Evolutionary conservation across 2,797 vertebrate species (phyloP), one percentile per base, ranked within the genome.

Genomic region (Cyprinella venusta): DNA sequence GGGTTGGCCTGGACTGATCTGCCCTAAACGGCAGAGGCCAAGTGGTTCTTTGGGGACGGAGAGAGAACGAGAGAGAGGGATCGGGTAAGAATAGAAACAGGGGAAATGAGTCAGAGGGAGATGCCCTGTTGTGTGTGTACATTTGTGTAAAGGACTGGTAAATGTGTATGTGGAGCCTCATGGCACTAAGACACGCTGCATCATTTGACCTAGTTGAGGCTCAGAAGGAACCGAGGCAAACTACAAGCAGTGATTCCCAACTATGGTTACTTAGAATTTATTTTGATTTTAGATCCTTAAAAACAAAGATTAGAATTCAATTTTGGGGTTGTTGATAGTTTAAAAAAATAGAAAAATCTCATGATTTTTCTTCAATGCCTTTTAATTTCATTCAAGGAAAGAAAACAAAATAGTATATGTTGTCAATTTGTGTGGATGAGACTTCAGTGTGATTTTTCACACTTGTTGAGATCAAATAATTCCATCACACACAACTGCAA

Each of bases 1-100:
- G 86, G 89, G 86, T 70, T 59, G 82, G 84, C 85, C 70, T 54
- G 86, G 76, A 83, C 63, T 76, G 84, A 88, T 86, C 85, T 88
- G 81, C 88, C 82, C 83, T 90, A 89, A 93, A 88, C 91, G 89
- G 90, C 68, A 87, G 71, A 63, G 81, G 81, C 83, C 84, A 81
- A 89, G 83, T 86, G 81, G 85, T 80, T 83, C 74, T 81, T 74
- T 76, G 5, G 50, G 72, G 54, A 80, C 2, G 9, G 19, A 81
- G 26, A 48, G 45, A 64, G 54, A 59, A n/a, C 69, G 26, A 52
- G 10, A 70, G 38, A 79, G 64, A 79, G 26, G 59, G 76, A 63
- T 15, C 54, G 48, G 81, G 81, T 52, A 79, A 64, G 50, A 82
- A 68, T 48, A 83, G 76, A 86, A 59, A 64, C 18, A 42, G 56